These are phyloP conservation scores for Helarctos malayanus DNA, from an alignment of 2,797 vertebrate species.

Conservation along the genomic window DNA sequence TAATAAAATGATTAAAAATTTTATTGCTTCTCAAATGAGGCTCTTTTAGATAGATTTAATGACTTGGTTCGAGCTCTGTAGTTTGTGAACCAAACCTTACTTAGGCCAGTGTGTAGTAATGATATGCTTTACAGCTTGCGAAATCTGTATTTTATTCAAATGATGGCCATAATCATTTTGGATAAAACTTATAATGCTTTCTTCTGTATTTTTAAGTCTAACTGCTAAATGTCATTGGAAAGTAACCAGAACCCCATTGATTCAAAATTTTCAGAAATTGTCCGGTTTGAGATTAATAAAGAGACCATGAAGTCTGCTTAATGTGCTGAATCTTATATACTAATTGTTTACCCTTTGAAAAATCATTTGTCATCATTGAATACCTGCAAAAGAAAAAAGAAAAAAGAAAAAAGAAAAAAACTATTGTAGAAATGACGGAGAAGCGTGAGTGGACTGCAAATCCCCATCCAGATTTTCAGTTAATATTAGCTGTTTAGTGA, in stretches of 20 bases:
- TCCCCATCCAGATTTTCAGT: slow-evolving; percentile 75
- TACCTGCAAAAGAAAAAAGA: slow-evolving; percentile 63
- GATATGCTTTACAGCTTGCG: slow-evolving; percentile 96
- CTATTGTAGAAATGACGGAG: slow-evolving; percentile 66
- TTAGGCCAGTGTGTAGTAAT: slow-evolving; percentile 94
- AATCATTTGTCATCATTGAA: slow-evolving; percentile 79
- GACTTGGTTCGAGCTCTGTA: slow-evolving; percentile 95
- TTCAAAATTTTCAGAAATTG: slow-evolving; percentile 84
- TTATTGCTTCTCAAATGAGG: slow-evolving; percentile 99
- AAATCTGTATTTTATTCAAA: slow-evolving; percentile 98
- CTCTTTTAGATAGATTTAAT: slow-evolving; percentile 99
- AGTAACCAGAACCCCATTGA: slow-evolving; percentile 85
- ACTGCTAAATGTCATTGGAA: slow-evolving; percentile 91
- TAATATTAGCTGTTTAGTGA: slow-evolving; percentile 79
- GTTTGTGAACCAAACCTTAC: slow-evolving; percentile 95
- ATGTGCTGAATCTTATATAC: slow-evolving; percentile 81
- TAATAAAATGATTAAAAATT: slow-evolving; percentile 99
- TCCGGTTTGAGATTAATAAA: slow-evolving; percentile 78
- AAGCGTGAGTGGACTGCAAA: slow-evolving; percentile 63
- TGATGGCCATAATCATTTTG: slow-evolving; percentile 95
- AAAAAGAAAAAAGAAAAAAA: neutral
- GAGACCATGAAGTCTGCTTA: slow-evolving; percentile 73
- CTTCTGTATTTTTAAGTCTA: slow-evolving; percentile 92
- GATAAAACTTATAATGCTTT: slow-evolving; percentile 92
- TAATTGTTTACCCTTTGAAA: slow-evolving; percentile 88